Percentiles rank a stretch among this genome's conserved stretches.
Conservation (phyloP, 2,797 vertebrate species). For the Ateles fusciceps region DNA sequence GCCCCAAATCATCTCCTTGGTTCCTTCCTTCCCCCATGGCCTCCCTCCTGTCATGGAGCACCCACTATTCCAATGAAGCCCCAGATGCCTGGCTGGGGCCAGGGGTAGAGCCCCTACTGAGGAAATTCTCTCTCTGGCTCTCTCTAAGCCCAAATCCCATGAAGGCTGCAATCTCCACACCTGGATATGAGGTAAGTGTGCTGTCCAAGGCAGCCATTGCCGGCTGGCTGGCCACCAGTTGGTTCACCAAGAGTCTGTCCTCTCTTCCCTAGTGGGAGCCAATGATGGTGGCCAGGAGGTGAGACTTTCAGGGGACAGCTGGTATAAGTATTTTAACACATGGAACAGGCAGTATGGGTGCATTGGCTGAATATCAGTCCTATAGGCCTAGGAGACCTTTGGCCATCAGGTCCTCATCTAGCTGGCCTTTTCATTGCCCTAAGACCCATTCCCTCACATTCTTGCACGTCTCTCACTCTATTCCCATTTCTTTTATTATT, state of each 20-base stretch:
- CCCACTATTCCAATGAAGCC: neutral
- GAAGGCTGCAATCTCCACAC: neutral
- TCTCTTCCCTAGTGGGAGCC: neutral
- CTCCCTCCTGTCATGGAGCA: neutral
- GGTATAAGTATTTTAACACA: neutral
- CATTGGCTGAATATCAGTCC: neutral
- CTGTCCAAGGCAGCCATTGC: too few relatives aligned
- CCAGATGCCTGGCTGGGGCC: neutral
- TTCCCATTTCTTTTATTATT: neutral
- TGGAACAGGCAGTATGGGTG: neutral
- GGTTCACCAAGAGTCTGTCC: neutral
- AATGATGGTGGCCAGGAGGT: neutral
- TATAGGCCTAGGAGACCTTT: neutral
- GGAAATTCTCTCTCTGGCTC: neutral
- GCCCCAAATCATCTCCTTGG: neutral
- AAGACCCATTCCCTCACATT: too few relatives aligned
- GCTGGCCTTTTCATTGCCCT: neutral
- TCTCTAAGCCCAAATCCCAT: neutral
- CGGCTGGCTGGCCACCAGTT: rapidly evolving
- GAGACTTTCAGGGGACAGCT: neutral
- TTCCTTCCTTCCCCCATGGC: neutral
- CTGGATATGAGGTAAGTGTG: too few relatives aligned
- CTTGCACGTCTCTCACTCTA: rapidly evolving
- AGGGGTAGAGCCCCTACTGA: neutral
- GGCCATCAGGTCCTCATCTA: neutral